Evolutionary conservation across 1,140 invertebrate genomes (phyloP).

Genomic region (Heliconius eleuchia): DNA sequence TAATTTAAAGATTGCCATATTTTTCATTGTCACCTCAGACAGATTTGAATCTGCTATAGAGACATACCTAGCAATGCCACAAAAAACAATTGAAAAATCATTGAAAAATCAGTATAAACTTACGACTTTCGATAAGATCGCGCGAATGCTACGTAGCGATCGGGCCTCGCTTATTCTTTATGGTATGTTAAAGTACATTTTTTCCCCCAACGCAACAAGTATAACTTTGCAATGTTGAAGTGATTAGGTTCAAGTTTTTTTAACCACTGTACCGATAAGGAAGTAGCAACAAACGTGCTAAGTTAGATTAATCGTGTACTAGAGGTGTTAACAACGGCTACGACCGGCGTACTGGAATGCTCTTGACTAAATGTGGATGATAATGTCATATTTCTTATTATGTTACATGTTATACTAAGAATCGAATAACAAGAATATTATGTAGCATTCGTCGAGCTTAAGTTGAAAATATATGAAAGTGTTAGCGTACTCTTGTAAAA

Average conservation of each 20-base stretch:
- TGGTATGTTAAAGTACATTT: background rate
- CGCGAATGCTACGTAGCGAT: background rate
- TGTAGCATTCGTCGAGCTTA: background rate
- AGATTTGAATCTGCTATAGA: background rate
- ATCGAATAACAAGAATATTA: background rate
- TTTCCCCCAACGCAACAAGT: constrained; percentile 13
- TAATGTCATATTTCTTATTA: constrained; percentile 29
- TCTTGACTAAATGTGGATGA: constrained; percentile 21
- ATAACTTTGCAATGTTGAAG: constrained; percentile 20
- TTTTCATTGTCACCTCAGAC: background rate
- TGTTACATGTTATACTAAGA: background rate
- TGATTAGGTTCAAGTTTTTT: constrained; percentile 23
- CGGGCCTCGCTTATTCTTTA: constrained; percentile 9
- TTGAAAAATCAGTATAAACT: constrained; percentile 8
- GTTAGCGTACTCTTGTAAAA: no score
- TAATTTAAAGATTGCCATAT: background rate
- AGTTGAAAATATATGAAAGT: background rate
- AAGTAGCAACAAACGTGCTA: constrained; percentile 18
- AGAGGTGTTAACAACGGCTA: constrained; percentile 30
- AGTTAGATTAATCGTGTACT: constrained; percentile 28
- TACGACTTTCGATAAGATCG: constrained; percentile 4
- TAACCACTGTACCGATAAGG: constrained; percentile 17
- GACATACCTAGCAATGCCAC: background rate
- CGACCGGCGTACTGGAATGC: constrained; percentile 20
- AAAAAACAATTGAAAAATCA: background rate